Percentiles rank a stretch among this genome's conserved stretches.
These are phyloP conservation scores for Geophilus truncorum DNA, from an alignment of 2,888 invertebrate species.

Conservation along the genomic window DNA sequence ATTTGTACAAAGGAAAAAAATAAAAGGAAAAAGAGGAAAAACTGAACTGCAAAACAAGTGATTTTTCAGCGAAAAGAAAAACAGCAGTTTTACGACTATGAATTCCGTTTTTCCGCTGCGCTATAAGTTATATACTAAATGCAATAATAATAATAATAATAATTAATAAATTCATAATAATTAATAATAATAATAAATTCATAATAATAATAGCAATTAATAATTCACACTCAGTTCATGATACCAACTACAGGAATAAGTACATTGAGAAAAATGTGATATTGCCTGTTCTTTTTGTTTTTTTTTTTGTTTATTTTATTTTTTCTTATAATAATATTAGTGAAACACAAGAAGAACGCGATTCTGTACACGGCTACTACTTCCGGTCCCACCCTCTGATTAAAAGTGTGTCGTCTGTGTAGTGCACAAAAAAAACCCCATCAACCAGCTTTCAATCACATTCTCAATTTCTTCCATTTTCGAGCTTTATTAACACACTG, in stretches of 20 bases:
- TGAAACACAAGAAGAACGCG: constrained; percentile 10
- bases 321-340: neutral
- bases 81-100: neutral
- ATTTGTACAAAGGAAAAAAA: neutral
- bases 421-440: constrained; percentile 4
- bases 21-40: neutral
- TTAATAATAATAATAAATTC: neutral
- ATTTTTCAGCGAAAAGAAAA: constrained; percentile 4
- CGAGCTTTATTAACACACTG: neutral
- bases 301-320: neutral
- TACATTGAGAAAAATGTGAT: constrained; percentile 3
- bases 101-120: neutral
- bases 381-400: neutral
- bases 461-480: neutral
- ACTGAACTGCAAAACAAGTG: neutral
- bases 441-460: neutral
- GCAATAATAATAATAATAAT: constrained; percentile 6
- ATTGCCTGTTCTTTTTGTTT: neutral
- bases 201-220: neutral
- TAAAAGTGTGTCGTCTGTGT: constrained; percentile 4
- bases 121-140: constrained; percentile 10
- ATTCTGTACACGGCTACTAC: constrained; percentile 10
- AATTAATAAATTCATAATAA: neutral
- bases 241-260: constrained; percentile 5
- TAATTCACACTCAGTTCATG: neutral